phyloP scores from a whole-genome alignment of 2,797 vertebrate genomes.

The Siniperca undulata region DNA sequence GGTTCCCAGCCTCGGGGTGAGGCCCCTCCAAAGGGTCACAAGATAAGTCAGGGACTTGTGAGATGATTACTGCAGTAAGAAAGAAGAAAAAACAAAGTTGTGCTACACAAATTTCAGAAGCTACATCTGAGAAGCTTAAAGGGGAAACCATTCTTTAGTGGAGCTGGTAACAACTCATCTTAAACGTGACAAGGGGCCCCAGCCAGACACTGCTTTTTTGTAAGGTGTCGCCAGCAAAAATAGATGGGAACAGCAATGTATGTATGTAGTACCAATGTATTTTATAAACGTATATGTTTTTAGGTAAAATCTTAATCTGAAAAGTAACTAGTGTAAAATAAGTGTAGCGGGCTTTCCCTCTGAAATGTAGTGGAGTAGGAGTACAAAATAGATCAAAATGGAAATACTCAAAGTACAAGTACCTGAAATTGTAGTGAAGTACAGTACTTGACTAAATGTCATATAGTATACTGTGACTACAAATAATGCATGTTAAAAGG shows the following conservation, averaged over 20 bases:
- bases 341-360: not conserved
- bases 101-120: not conserved
- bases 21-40: too few species aligned
- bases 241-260: not conserved
- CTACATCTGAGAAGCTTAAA: not conserved
- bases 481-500: not conserved
- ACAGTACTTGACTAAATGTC: not conserved
- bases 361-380: not conserved
- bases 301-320: not conserved
- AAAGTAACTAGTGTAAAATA: not conserved
- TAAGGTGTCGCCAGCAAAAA: not conserved
- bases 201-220: not conserved
- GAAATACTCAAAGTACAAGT: not conserved
- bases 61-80: not conserved
- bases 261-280: not conserved
- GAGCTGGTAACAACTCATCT: not conserved
- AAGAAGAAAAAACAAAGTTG: not conserved
- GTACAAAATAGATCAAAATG: not conserved
- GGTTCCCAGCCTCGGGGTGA: not conserved
- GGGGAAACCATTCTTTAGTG: not conserved
- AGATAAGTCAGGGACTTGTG: not conserved
- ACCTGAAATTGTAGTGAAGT: not conserved
- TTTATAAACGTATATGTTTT: not conserved
- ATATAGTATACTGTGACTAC: not conserved
- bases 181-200: not conserved